A percentile compares a stretch with the other conserved stretches of the same genome.
phyloP scores from a whole-genome alignment of 23 tunicate species.

The Styela clava region DNA sequence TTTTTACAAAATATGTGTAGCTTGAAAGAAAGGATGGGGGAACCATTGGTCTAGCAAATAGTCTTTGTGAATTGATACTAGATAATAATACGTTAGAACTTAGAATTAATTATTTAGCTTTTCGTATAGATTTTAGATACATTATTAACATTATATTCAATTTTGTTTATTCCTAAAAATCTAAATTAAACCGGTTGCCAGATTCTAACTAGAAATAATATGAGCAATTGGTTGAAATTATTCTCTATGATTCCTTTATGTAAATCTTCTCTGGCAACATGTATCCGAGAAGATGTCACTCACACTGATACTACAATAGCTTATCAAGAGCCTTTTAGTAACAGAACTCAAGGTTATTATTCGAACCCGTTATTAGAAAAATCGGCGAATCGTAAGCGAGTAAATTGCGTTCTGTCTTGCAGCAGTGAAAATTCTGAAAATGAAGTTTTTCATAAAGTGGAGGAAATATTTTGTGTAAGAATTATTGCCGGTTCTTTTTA shows the following conservation, averaged over 20 bases:
- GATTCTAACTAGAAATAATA: no score
- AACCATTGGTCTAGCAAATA: no score
- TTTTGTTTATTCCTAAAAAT: no score
- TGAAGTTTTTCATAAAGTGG: background rate
- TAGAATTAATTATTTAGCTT: no score
- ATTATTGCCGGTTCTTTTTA: no score
- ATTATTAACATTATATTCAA: no score
- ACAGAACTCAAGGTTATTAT: background rate
- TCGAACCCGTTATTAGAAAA: background rate
- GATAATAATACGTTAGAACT: no score
- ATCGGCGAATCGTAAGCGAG: background rate
- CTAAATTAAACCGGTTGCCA: no score
- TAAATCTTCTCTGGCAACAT: background rate
- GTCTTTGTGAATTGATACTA: no score
- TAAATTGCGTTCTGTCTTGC: background rate
- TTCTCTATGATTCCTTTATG: background rate
- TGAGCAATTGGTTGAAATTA: background rate
- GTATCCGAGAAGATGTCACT: background rate
- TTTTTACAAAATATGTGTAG: no score
- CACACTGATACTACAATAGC: background rate
- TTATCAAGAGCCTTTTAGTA: background rate
- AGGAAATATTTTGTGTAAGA: background rate
- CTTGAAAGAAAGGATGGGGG: no score
- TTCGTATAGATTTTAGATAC: no score
- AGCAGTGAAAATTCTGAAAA: background rate